Evolutionary conservation across 1,140 invertebrate genomes (phyloP).

Genomic region (Gryllus bimaculatus): DNA sequence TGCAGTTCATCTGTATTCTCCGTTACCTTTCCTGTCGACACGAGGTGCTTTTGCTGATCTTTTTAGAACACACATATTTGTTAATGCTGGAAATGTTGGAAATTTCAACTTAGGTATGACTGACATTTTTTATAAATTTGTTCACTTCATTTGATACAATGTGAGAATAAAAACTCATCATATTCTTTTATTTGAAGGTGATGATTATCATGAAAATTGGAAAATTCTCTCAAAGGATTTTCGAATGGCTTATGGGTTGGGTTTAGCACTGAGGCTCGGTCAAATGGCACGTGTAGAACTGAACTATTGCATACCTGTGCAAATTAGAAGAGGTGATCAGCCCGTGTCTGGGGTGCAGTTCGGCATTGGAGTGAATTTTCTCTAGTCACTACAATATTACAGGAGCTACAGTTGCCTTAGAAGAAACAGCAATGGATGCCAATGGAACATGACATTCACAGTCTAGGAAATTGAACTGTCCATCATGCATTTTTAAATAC

Average conservation of each 20-base stretch:
- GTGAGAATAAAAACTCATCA: constrained; percentile 12
- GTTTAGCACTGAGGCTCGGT: constrained; percentile 66
- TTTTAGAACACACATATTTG: constrained; percentile 72
- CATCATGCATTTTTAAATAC: no score
- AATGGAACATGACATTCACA: no score
- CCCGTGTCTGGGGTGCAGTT: constrained; percentile 53
- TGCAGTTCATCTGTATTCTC: constrained; percentile 71
- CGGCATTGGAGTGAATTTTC: constrained; percentile 58
- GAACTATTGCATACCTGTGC: constrained; percentile 68
- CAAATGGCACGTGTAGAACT: constrained; percentile 72
- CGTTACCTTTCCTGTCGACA: constrained; percentile 71
- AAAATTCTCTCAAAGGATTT: constrained; percentile 31
- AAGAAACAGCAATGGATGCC: not conserved
- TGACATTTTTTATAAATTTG: constrained; percentile 20
- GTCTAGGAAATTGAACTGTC: no score
- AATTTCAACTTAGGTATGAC: constrained; percentile 43
- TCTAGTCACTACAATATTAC: constrained; percentile 32
- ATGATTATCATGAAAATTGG: not conserved
- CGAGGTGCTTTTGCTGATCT: constrained; percentile 64
- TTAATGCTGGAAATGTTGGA: constrained; percentile 71
- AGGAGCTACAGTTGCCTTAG: not conserved
- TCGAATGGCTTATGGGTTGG: constrained; percentile 57
- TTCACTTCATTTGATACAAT: not conserved
- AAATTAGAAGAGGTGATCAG: constrained; percentile 42
- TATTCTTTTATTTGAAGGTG: constrained; percentile 18